Percentiles rank a stretch among this genome's conserved stretches.
Evolutionary conservation across 2,113 vertebrate genomes (phyloP).

Genomic region (Paedocypris sp.): DNA sequence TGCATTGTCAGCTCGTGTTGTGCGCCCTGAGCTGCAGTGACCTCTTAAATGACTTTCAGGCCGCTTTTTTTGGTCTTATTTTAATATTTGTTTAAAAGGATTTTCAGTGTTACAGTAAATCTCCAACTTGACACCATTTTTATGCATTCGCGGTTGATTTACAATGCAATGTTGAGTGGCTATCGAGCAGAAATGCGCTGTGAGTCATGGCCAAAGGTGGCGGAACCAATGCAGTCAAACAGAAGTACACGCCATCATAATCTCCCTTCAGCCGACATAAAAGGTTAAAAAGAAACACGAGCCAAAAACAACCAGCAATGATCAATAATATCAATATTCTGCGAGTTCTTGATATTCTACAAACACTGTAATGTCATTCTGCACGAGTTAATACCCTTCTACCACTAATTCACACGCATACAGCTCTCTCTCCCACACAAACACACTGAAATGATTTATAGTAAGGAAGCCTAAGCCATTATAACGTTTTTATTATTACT

Average conservation of each 20-base stretch:
- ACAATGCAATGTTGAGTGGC: conserved; percentile 55
- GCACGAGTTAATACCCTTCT: conserved; percentile 48
- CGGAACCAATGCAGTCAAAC: conserved; percentile 50
- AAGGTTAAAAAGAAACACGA: conserved; percentile 49
- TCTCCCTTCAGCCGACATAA: conserved; percentile 41
- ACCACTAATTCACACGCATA: conserved; percentile 28
- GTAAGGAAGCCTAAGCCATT: conserved; percentile 69
- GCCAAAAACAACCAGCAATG: conserved; percentile 45
- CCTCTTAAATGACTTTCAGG: conserved; percentile 42
- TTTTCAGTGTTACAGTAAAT: conserved; percentile 57
- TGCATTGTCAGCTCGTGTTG: conserved; percentile 41
- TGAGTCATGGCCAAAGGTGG: conserved; percentile 52
- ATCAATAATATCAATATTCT: conserved; percentile 65
- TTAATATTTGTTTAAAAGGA: conserved; percentile 66
- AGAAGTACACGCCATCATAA: conserved; percentile 40
- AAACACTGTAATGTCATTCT: conserved; percentile 62
- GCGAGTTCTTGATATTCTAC: conserved; percentile 52
- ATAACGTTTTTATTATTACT: conserved; percentile 76
- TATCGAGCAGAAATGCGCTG: conserved; percentile 54
- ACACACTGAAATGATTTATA: conserved; percentile 60
- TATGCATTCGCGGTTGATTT: conserved; percentile 64
- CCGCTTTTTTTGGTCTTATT: conserved; percentile 58
- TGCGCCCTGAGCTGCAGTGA: conserved; percentile 35
- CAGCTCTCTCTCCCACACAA: conserved; percentile 13
- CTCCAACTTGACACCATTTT: conserved; percentile 48